phyloP scores from a whole-genome alignment of 2,888 invertebrate genomes.

The Cetonia aurata region DNA sequence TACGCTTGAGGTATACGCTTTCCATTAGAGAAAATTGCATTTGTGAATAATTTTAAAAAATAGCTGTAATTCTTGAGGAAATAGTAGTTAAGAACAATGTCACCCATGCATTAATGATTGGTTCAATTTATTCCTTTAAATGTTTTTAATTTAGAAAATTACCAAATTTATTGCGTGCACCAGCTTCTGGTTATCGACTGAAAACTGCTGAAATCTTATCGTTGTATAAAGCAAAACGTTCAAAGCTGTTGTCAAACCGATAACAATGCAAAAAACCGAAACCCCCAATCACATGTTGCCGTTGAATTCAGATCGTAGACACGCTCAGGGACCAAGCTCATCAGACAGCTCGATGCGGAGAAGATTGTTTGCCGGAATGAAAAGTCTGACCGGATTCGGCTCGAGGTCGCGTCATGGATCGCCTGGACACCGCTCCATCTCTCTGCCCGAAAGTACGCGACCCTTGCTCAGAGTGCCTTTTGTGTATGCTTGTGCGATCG shows the following conservation, averaged over 20 bases:
- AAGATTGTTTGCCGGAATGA: slow-evolving; percentile 84
- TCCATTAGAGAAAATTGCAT: no score
- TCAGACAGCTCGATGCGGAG: slow-evolving; percentile 76
- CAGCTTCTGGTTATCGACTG: slow-evolving; percentile 7
- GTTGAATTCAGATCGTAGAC: slow-evolving; percentile 52
- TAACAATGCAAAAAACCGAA: background rate
- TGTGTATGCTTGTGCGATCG: background rate
- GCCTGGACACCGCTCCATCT: slow-evolving; percentile 85
- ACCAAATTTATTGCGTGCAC: no score
- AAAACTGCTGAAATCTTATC: background rate
- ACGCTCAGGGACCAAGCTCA: slow-evolving; percentile 51
- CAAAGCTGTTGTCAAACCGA: background rate
- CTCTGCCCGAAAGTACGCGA: slow-evolving; percentile 86
- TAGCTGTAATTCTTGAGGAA: no score
- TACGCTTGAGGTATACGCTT: no score
- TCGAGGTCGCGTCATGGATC: slow-evolving; percentile 77
- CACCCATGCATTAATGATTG: no score
- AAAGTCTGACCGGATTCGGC: slow-evolving; percentile 82
- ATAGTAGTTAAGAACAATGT: no score
- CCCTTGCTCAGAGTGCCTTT: slow-evolving; percentile 48
- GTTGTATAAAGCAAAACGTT: background rate
- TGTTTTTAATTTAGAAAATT: no score
- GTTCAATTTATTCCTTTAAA: no score
- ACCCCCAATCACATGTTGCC: slow-evolving; percentile 19
- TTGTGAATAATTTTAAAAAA: no score